Conservation (phyloP, 1,140 invertebrate genomes). For the Cataglyphis hispanica region DNA sequence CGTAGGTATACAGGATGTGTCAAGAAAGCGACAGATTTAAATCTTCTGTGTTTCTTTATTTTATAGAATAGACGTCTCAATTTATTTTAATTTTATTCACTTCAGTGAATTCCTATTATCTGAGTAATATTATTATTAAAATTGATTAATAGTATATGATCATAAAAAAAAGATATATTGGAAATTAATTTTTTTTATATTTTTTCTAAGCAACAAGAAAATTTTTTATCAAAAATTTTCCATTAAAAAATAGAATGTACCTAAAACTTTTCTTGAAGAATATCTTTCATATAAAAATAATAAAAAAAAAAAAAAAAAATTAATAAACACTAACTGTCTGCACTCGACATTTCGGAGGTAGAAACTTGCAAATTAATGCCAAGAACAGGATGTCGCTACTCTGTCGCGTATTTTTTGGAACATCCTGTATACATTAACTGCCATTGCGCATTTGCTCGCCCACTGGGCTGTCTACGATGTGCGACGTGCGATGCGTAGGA, state of each 20-base stretch:
- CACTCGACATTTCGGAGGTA: background rate
- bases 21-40: background rate
- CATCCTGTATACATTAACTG: slow-evolving; percentile 56
- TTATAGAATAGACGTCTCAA: background rate
- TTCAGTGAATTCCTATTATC: background rate
- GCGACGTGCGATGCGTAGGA: slow-evolving; percentile 34
- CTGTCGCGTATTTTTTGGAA: slow-evolving; percentile 12
- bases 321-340: background rate
- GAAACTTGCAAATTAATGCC: background rate
- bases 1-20: slow-evolving; percentile 2
- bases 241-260: background rate
- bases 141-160: background rate
- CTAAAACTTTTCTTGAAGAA: background rate
- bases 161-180: background rate
- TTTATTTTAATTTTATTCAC: background rate
- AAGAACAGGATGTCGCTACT: slow-evolving; percentile 30
- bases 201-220: background rate
- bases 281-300: background rate
- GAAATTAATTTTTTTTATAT: background rate
- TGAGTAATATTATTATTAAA: background rate
- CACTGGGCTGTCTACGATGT: slow-evolving; percentile 23
- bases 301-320: background rate
- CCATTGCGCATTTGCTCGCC: slow-evolving; percentile 54
- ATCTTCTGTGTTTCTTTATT: slow-evolving; percentile 7
- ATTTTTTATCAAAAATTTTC: background rate